These are phyloP conservation scores for Aspidapion aeneum DNA, from an alignment of 2,888 invertebrate species.

Conservation along the genomic window DNA sequence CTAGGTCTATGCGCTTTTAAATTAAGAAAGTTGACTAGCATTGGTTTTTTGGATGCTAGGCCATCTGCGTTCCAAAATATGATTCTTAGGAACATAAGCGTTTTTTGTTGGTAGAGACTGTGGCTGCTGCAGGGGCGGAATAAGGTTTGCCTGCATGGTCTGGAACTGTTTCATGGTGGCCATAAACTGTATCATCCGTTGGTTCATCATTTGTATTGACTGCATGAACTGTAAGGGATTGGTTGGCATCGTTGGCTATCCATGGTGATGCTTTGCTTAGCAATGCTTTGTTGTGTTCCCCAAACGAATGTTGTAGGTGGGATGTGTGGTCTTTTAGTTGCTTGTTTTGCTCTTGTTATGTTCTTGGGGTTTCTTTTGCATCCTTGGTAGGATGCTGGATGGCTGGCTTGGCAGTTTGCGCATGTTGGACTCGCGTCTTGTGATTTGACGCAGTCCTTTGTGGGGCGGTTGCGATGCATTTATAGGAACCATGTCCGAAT, in stretches of 20 bases:
- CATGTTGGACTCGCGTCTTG: neutral
- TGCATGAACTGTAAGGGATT: no score
- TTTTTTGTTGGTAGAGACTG: neutral
- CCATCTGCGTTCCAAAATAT: neutral
- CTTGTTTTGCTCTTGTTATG: neutral
- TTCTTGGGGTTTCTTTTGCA: neutral
- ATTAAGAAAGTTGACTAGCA: neutral
- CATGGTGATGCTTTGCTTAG: no score
- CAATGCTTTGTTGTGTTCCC: neutral
- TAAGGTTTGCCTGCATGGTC: no score
- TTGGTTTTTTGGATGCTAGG: neutral
- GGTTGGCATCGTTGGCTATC: no score
- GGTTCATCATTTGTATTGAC: no score
- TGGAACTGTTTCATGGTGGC: no score
- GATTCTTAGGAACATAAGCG: neutral
- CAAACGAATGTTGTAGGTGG: neutral
- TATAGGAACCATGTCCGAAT: neutral
- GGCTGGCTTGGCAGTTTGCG: neutral
- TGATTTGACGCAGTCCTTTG: neutral
- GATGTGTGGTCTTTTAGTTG: neutral
- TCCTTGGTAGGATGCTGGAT: neutral
- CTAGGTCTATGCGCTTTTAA: neutral
- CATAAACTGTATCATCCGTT: no score
- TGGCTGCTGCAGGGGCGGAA: neutral
- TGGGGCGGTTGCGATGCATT: neutral